A percentile compares a stretch with the other conserved stretches of the same genome.
phyloP scores from a whole-genome alignment of 2,113 vertebrate genomes.

The Chamaetylas fuelleborni region DNA sequence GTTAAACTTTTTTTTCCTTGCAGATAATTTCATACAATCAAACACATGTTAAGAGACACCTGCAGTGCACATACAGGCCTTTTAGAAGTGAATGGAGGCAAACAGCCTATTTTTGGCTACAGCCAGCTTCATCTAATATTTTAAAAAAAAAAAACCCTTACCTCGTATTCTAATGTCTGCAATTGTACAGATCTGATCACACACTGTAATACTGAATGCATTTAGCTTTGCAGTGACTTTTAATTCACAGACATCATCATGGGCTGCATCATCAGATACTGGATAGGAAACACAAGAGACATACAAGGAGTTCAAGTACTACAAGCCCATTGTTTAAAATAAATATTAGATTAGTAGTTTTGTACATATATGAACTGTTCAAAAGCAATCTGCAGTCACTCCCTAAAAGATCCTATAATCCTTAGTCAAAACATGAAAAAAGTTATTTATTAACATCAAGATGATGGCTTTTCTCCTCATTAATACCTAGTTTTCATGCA shows the following conservation, averaged over 20 bases:
- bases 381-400: not conserved
- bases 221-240: conserved; percentile 83
- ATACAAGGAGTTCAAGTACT: not conserved
- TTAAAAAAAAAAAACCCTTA: conserved; percentile 26
- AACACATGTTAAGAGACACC: not conserved
- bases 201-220: conserved; percentile 84
- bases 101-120: not conserved
- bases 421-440: not conserved
- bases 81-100: not conserved
- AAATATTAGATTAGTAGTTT: not conserved
- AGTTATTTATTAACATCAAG: not conserved
- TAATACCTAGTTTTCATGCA: not conserved
- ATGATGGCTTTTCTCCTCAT: not conserved
- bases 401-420: not conserved
- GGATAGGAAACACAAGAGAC: not conserved
- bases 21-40: not conserved
- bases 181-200: conserved; percentile 83
- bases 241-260: conserved; percentile 77
- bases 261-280: conserved; percentile 61
- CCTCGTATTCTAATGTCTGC: conserved; percentile 92
- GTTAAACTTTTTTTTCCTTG: not conserved
- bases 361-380: not conserved
- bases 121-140: not conserved
- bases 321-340: not conserved
- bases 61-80: not conserved